Evolutionary conservation across 2,113 vertebrate genomes (phyloP), one percentile per base, ranked within the genome.

Genomic region (Heteronetta atricapilla): DNA sequence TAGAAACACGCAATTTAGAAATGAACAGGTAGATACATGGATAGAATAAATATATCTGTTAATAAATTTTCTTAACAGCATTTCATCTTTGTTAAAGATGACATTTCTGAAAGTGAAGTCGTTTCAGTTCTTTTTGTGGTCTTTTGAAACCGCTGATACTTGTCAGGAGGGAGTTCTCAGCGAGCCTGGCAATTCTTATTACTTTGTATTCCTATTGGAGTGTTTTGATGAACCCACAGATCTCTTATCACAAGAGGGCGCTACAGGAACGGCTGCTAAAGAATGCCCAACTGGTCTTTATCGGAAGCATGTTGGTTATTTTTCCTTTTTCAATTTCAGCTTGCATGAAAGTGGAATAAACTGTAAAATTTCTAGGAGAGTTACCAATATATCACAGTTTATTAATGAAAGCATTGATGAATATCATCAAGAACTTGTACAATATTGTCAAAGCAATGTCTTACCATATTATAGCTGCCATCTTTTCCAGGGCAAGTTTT

Each of bases 171-270:
- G 58, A 34, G 88, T 21, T 48, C 58, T 80, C 44, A 63, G 58
- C 16, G n/a, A 55, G 36, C 26, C 50, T 93, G 70, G 8, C 8
- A 74, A 86, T 70, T 77, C 72, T n/a, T 80, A 55, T 88, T 86
- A 89, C 33, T 82, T 80, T 68, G 3, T 72, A 58, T 77, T 77
- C 20, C n/a, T 63, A 14, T 70, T 50, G 77, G 67, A 69, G 26
- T 9, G 29, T 77, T 88, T 89, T 80, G 19, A 82, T 76, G 82
- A 62, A 28, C 55, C 40, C 69, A 69, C 7, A 62, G 31, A 28
- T 89, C 44, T 79, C 23, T 87, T 89, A 88, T 69, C 89, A 95
- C 62, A 94, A 87, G 84, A 93, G 93, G 93, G 84, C 89, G 85
- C 81, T 91, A 28, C n/a, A 91, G 25, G 84, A 90, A 94, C 87